Base-by-base conservation (phyloP, 2,888 invertebrate genomes). In the Scaptomyza flava region DNA sequence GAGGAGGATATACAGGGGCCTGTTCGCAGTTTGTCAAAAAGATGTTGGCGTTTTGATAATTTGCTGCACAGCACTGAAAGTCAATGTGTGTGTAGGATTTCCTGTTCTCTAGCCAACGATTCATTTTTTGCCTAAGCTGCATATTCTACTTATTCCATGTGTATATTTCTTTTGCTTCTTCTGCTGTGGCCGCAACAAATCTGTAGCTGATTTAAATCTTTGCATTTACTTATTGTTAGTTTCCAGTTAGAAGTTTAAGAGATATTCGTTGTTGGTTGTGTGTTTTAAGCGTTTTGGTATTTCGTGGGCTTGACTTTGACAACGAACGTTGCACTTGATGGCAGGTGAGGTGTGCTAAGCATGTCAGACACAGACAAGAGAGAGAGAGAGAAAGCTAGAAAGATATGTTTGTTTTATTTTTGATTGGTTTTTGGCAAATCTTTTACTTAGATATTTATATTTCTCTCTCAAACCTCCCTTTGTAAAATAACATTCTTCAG, bases 11-110 rank as follows among this genome's bases (percentile, higher is more conserved):
- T 45, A 57, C 56, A 47, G 52, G 27, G 57, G 57, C 31, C 77
- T 64, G 80, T 87, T 87, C 69, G 81, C 81, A 81, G 81, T 87
- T 81, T 81, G 81, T 81, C 81, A 81, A 81, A 81, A 81, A 81
- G 81, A 81, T 81, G 81, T 89, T 89, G 89, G 81, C 82, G 80
- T 81, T 77, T 79, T 77, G 90, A 89, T 89, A 89, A 90, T 89
- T 77, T 84, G 75, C 79, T 69, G 71, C 76, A 72, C 68, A 68
- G 59, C 74, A 71, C 67, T 59, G 71, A 64, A 69, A 71, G 60
- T 57, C 68, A n/a, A n/a, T n/a, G n/a, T 51, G 47, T 83, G 89
- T 73, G 78, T 72, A 84, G 87, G 87, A 83, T 83, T 89, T 83
- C 89, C 89, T 87, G 89, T 83, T 88, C 41, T 79, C 36, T 57